Conservation (phyloP, 2,888 invertebrate genomes). For the Parasteatoda lunata region DNA sequence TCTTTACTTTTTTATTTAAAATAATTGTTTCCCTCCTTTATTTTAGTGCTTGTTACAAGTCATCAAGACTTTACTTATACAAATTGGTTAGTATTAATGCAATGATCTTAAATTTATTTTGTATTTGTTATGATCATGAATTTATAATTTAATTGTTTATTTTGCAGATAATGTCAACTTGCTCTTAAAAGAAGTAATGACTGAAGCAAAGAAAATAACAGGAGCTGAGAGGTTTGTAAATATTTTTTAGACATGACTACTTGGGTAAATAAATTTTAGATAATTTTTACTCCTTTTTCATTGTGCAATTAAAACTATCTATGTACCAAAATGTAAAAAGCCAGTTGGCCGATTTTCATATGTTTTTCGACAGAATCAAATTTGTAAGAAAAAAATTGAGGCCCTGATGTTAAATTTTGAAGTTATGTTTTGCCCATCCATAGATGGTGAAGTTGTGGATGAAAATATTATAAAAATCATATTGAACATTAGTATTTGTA, state of each 20-base stretch:
- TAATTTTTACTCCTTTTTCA: too few relatives aligned
- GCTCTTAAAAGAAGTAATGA: slow-evolving; percentile 83
- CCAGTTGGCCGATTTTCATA: too few relatives aligned
- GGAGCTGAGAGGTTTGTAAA: slow-evolving; percentile 80
- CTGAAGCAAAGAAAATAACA: slow-evolving; percentile 83
- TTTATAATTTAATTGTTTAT: slow-evolving; percentile 11
- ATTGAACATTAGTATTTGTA: too few relatives aligned
- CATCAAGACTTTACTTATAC: slow-evolving; percentile 62
- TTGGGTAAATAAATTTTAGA: not conserved
- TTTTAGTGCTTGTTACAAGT: slow-evolving; percentile 54
- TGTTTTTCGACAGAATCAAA: too few relatives aligned
- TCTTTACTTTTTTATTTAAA: not conserved
- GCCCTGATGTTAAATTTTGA: too few relatives aligned
- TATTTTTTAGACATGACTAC: not conserved
- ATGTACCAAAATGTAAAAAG: too few relatives aligned
- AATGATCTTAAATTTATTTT: not conserved
- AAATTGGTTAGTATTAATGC: slow-evolving; percentile 50
- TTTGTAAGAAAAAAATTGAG: too few relatives aligned
- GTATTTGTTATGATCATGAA: not conserved
- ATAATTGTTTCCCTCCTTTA: not conserved
- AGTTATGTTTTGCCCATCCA: too few relatives aligned
- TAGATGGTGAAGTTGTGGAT: too few relatives aligned
- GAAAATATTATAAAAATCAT: too few relatives aligned
- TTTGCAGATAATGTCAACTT: slow-evolving; percentile 80
- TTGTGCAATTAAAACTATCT: too few relatives aligned